Conservation (phyloP, 1,140 invertebrate genomes). For the Solenopsis invicta region DNA sequence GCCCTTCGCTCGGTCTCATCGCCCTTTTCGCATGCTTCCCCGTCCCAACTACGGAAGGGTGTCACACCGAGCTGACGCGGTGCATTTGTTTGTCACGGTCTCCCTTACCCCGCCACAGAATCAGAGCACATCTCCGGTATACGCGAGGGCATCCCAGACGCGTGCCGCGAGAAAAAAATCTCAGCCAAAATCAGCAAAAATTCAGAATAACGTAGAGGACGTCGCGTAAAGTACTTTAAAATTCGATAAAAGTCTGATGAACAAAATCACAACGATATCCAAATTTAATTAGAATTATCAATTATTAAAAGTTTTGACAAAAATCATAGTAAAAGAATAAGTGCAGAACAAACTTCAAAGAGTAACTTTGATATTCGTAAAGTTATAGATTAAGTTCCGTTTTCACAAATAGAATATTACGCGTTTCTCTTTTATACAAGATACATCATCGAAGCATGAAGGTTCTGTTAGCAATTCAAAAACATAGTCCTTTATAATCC, state of each 20-base stretch:
- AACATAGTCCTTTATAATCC: not conserved
- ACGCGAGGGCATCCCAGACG: slow-evolving; percentile 58
- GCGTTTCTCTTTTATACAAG: not conserved
- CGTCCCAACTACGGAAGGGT: slow-evolving; percentile 79
- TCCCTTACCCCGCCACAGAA: slow-evolving; percentile 32
- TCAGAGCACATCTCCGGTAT: slow-evolving; percentile 47
- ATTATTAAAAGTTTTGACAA: slow-evolving; percentile 30
- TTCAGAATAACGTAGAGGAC: slow-evolving; percentile 45
- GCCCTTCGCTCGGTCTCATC: slow-evolving; percentile 56
- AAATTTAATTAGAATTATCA: slow-evolving; percentile 14
- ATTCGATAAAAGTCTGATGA: not conserved
- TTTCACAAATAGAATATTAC: not conserved
- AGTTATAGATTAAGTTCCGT: not conserved
- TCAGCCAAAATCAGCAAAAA: slow-evolving; percentile 58
- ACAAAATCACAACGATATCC: not conserved
- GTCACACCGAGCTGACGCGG: slow-evolving; percentile 81
- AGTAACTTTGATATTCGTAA: not conserved
- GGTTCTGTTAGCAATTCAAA: not conserved
- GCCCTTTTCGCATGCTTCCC: slow-evolving; percentile 59
- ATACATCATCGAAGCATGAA: slow-evolving; percentile 13
- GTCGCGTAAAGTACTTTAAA: not conserved
- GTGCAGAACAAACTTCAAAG: slow-evolving; percentile 1
- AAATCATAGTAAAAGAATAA: slow-evolving; percentile 23
- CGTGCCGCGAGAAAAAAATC: slow-evolving; percentile 57
- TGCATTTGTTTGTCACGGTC: slow-evolving; percentile 85